Percentiles rank a stretch among this genome's conserved stretches.
Evolutionary conservation across 2,888 invertebrate genomes (phyloP).

Genomic region (Limenitis arthemis): DNA sequence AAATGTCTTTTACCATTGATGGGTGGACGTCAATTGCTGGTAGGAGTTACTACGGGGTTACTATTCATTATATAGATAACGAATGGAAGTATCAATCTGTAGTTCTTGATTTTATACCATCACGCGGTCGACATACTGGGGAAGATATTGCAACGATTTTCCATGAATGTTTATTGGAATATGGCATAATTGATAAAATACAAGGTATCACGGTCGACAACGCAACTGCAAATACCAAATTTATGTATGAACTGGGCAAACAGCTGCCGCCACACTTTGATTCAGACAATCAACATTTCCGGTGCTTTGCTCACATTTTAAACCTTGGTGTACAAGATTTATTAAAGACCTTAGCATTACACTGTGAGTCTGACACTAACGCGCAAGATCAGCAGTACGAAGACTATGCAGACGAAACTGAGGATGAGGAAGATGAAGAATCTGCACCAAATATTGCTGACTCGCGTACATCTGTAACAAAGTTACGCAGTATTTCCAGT

Average conservation of each 20-base stretch:
- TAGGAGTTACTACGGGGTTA: too few species aligned
- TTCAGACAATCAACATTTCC: constrained; percentile 29
- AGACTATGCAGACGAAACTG: constrained; percentile 26
- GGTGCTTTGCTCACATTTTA: constrained; percentile 30
- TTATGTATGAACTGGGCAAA: constrained; percentile 28
- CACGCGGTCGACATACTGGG: too few species aligned
- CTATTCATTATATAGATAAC: too few species aligned
- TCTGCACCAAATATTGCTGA: constrained; percentile 27
- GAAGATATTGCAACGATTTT: constrained; percentile 27
- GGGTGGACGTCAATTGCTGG: too few species aligned
- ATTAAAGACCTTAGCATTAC: constrained; percentile 26
- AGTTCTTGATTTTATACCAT: too few species aligned
- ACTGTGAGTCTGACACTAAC: constrained; percentile 23
- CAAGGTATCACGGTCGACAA: constrained; percentile 26
- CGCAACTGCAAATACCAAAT: constrained; percentile 29
- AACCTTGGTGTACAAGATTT: constrained; percentile 28
- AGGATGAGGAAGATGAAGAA: constrained; percentile 29
- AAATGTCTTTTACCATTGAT: too few species aligned
- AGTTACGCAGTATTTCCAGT: constrained; percentile 26
- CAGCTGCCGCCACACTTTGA: constrained; percentile 27
- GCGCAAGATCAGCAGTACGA: constrained; percentile 11
- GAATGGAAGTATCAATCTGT: too few species aligned
- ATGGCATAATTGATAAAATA: constrained; percentile 23
- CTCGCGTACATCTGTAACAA: constrained; percentile 24
- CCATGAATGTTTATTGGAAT: constrained; percentile 10